These are phyloP conservation scores for Amphibalanus amphitrite DNA, from an alignment of 1,140 invertebrate genomes.

Conservation along the genomic window DNA sequence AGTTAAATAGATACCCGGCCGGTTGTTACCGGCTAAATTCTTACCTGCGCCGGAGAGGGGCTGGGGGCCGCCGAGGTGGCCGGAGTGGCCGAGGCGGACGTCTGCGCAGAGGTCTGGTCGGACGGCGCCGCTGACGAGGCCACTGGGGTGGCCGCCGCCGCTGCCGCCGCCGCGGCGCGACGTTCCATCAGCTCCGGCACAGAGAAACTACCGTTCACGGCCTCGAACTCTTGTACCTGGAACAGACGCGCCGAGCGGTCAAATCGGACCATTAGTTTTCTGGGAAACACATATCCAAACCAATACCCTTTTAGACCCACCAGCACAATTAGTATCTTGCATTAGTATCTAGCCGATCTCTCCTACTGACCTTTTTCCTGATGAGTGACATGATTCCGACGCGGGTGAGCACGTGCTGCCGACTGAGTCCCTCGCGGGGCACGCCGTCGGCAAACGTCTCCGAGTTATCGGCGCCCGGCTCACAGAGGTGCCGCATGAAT, in stretches of 20 bases:
- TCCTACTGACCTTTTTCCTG: conserved; percentile 75
- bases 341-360: too few relatives aligned
- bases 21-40: too few relatives aligned
- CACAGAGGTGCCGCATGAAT: conserved; percentile 98
- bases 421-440: conserved; percentile 89
- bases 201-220: conserved; percentile 93
- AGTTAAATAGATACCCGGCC: too few relatives aligned
- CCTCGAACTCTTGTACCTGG: conserved; percentile 81
- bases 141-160: conserved; percentile 16
- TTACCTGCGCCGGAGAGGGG: conserved; percentile 26
- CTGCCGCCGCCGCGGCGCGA: conserved; percentile 41
- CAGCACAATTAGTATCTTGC: too few relatives aligned
- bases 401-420: conserved; percentile 93
- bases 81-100: conserved; percentile 30
- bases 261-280: too few relatives aligned
- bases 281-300: too few relatives aligned
- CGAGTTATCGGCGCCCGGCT: conserved; percentile 92
- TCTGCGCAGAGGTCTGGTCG: conserved; percentile 30
- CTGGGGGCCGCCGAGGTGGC: conserved; percentile 51
- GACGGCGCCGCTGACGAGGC: conserved; percentile 22
- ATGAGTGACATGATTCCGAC: conserved; percentile 99
- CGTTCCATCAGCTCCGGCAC: conserved; percentile 84
- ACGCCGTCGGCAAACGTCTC: conserved; percentile 98
- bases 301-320: too few relatives aligned
- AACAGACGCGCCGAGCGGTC: too few relatives aligned